phyloP scores from a whole-genome alignment of 1,140 invertebrate genomes.

The Elymnias hypermnestra region DNA sequence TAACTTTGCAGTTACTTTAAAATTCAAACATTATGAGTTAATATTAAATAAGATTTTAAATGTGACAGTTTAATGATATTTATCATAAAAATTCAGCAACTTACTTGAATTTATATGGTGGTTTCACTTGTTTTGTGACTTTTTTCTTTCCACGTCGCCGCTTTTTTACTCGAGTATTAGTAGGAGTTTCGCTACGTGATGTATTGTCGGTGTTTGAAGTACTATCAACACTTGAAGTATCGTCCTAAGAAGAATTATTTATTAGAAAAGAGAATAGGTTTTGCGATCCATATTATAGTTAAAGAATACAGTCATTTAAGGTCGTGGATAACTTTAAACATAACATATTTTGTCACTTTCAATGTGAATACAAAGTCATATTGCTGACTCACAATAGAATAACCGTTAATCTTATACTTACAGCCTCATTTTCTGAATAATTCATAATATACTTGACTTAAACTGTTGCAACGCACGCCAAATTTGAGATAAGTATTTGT shows the following conservation, averaged over 20 bases:
- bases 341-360: slow-evolving; percentile 8
- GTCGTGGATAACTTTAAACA: no score
- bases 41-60: no score
- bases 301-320: neutral
- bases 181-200: slow-evolving; percentile 92
- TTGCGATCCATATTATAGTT: neutral
- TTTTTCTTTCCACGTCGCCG: slow-evolving; percentile 82
- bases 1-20: no score
- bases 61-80: no score
- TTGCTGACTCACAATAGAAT: slow-evolving; percentile 23
- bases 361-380: slow-evolving; percentile 34
- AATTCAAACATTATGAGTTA: no score
- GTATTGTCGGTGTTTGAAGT: slow-evolving; percentile 89
- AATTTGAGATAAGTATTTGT: slow-evolving; percentile 9
- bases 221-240: slow-evolving; percentile 90
- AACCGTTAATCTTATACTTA: slow-evolving; percentile 39
- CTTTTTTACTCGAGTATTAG: slow-evolving; percentile 80
- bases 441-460: slow-evolving; percentile 40
- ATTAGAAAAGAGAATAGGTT: neutral
- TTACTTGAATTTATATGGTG: slow-evolving; percentile 87
- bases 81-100: no score
- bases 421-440: slow-evolving; percentile 68
- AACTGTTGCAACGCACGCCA: slow-evolving; percentile 6
- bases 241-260: slow-evolving; percentile 72
- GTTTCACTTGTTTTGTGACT: slow-evolving; percentile 80